Percentiles rank a stretch among this genome's conserved stretches.
Evolutionary conservation across 2,113 vertebrate genomes (phyloP).

Genomic region (Dasyurus viverrinus): DNA sequence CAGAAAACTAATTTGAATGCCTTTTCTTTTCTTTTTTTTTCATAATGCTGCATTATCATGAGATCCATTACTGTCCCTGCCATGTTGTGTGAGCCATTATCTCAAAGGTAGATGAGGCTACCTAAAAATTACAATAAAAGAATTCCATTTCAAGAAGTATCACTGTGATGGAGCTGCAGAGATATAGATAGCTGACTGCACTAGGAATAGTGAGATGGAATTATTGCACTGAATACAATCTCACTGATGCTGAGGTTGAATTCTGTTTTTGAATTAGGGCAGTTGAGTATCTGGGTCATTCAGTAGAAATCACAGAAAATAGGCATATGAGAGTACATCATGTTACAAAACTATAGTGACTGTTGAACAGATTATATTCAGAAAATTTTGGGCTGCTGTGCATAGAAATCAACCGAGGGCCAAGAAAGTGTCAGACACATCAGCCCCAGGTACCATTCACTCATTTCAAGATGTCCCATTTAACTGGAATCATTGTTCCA

Average conservation of each 20-base stretch:
- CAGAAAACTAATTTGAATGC: neutral
- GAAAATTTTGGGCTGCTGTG: neutral
- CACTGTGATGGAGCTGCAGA: neutral
- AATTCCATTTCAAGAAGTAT: neutral
- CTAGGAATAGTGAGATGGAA: neutral
- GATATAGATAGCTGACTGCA: neutral
- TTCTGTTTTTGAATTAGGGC: neutral
- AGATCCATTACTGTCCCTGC: neutral
- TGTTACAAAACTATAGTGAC: neutral
- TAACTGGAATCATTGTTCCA: neutral
- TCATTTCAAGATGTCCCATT: neutral
- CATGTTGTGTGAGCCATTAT: neutral
- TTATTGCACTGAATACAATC: neutral
- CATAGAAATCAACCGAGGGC: neutral
- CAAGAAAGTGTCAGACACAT: neutral
- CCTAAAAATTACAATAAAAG: neutral
- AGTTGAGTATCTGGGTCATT: neutral
- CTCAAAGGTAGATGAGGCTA: neutral
- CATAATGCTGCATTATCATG: neutral
- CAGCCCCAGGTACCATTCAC: neutral
- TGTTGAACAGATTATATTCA: neutral
- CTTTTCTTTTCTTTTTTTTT: neutral
- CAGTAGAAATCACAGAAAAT: neutral
- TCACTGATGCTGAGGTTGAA: neutral
- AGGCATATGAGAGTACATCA: neutral